Conservation (phyloP, 2,888 invertebrate species). For the Polydrusus cervinus region DNA sequence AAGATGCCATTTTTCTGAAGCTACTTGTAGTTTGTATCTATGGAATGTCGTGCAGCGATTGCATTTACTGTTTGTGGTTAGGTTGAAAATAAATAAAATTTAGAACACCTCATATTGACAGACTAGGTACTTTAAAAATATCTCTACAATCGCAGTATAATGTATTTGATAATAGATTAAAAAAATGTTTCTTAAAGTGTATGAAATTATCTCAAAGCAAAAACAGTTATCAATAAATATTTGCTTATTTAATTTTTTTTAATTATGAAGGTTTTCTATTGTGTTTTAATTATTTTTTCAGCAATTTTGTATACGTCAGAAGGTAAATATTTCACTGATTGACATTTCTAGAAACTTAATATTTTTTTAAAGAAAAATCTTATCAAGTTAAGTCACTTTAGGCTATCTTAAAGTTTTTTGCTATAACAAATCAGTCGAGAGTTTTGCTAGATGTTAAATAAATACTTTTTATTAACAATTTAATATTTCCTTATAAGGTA, state of each 20-base stretch:
- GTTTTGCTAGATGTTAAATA: too few relatives aligned
- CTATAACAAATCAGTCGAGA: too few relatives aligned
- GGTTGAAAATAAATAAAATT: too few relatives aligned
- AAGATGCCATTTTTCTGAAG: too few relatives aligned
- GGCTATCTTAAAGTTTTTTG: background rate
- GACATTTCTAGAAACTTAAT: background rate
- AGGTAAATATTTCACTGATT: background rate
- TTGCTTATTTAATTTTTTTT: background rate
- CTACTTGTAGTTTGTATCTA: too few relatives aligned
- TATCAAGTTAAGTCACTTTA: background rate
- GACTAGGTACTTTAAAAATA: background rate
- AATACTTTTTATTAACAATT: too few relatives aligned
- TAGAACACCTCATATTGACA: too few relatives aligned
- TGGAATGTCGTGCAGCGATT: too few relatives aligned
- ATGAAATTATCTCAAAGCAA: background rate
- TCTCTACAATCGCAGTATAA: background rate
- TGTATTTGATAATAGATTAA: background rate
- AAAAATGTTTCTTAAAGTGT: background rate
- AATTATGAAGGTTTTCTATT: slow-evolving; percentile 13
- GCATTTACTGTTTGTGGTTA: too few relatives aligned
- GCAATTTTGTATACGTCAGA: background rate
- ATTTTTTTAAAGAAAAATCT: background rate
- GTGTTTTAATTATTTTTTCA: slow-evolving; percentile 3
- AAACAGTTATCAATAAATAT: background rate
- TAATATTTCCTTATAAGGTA: too few relatives aligned